These are phyloP conservation scores for Miniopterus natalensis DNA, from an alignment of 2,113 vertebrate genomes.

Conservation along the genomic window DNA sequence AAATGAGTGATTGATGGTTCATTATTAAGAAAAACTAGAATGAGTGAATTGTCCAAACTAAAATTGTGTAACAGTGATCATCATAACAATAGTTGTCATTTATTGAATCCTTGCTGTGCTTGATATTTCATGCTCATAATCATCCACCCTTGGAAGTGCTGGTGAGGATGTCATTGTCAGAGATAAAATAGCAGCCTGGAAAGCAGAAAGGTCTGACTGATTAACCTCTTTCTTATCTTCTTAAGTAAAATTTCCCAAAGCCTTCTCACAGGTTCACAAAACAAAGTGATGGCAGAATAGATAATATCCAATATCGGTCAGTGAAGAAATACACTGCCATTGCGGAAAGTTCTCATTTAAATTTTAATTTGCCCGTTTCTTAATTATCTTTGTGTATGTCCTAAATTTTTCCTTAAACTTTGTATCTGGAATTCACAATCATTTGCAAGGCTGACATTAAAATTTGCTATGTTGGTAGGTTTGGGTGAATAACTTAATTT, in stretches of 20 bases:
- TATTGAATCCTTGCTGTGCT: conserved; percentile 24
- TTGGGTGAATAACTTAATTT: conserved; percentile 44
- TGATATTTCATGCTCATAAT: background rate
- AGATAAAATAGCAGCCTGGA: conserved; percentile 52
- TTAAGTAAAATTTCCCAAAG: conserved; percentile 59
- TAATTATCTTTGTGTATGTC: background rate
- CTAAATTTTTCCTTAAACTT: background rate
- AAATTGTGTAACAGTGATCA: background rate
- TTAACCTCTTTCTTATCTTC: conserved; percentile 68
- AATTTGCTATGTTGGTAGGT: conserved; percentile 16
- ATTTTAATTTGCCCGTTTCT: conserved; percentile 54
- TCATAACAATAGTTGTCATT: conserved; percentile 12
- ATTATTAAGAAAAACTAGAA: conserved; percentile 57
- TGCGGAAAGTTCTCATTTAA: conserved; percentile 9
- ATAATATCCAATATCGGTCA: background rate
- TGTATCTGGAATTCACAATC: conserved; percentile 19
- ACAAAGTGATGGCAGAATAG: background rate
- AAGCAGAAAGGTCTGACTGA: conserved; percentile 59
- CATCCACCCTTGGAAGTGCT: background rate
- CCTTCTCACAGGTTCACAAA: conserved; percentile 32
- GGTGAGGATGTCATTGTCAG: conserved; percentile 42
- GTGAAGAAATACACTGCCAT: background rate
- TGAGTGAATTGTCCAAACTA: conserved; percentile 5
- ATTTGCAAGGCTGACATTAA: conserved; percentile 48
- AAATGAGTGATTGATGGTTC: conserved; percentile 15